Base-by-base conservation (phyloP, 1,140 invertebrate species). In the Lethocerus indicus region DNA sequence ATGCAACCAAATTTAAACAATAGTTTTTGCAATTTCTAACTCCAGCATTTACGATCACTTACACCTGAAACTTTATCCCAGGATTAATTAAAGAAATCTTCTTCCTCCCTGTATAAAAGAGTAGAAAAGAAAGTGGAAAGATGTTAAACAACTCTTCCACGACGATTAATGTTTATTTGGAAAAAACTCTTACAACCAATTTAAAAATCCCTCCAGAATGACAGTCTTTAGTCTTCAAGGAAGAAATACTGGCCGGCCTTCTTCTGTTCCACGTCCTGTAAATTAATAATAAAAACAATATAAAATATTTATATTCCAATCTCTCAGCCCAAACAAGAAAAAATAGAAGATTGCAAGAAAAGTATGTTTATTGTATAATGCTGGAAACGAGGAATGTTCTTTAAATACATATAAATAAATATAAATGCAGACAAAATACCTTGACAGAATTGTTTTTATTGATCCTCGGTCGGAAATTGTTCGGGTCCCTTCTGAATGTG, bases 371-470 rank as follows among this genome's bases (percentile, higher is more conserved):
- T 7, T 43, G 5, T 20, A 20, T 32, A n/a, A 32, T 9, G 9
- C 9, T 32, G 9, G 9, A 14, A 53, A 14, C 20, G 12, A 53
- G 5, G 6, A 25, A 20, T 24, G 14, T 45, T 14, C 12, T 24
- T 20, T 12, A 24, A 39, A 16, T 26, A 26, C 41, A 28, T 21
- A 13, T 14, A 21, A 12, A 16, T 12, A 44, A 12, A 14, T 23
- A 13, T 37, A 9, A 16, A 12, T 20, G 21, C 18, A 37, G 3
- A 47, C 41, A 35, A 57, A 50, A 49, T 68, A 85, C 84, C 74
- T 98, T 98, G 0, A 97, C 91, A 50, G 94, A 98, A 59, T 89
- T 76, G 59, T 78, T 75, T 64, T 99, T 99, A 68, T 99, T 99
- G 60, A 99, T 99, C 55, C 96, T 75, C 4, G 96, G 96, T 63